Evolutionary conservation across 2,113 vertebrate species (phyloP).

Genomic region (Pachypanchax playfairii): DNA sequence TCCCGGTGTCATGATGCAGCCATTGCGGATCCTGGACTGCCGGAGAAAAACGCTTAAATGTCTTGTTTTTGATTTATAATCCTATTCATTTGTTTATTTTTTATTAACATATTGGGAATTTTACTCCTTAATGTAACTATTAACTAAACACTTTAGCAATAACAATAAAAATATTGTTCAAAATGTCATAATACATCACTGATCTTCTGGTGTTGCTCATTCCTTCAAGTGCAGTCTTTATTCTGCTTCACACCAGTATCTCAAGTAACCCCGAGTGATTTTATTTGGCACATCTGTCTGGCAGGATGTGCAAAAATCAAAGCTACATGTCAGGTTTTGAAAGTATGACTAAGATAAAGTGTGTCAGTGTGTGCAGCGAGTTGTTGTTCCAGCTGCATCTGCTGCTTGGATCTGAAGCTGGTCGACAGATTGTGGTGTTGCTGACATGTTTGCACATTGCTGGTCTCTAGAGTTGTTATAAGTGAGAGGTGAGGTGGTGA

Average conservation of each 20-base stretch:
- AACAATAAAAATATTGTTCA: too few relatives aligned
- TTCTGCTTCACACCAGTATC: background rate
- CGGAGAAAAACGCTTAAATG: too few relatives aligned
- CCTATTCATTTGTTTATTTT: too few relatives aligned
- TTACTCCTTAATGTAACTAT: too few relatives aligned
- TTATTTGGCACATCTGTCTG: background rate
- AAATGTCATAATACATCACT: too few relatives aligned
- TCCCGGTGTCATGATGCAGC: conserved; percentile 4
- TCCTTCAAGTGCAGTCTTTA: too few relatives aligned
- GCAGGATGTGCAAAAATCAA: conserved; percentile 4
- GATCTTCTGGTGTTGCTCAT: too few relatives aligned
- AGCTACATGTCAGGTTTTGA: background rate
- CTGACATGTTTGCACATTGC: conserved; percentile 55
- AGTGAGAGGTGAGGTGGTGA: conserved; percentile 22
- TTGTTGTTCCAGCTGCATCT: background rate
- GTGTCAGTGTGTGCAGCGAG: conserved; percentile 3
- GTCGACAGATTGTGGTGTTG: conserved; percentile 5
- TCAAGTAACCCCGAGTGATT: background rate
- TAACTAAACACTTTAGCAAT: too few relatives aligned
- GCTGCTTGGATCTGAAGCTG: conserved; percentile 34
- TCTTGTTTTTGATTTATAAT: too few relatives aligned
- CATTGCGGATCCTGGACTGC: background rate
- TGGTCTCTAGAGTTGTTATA: conserved; percentile 30
- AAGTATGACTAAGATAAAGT: conserved; percentile 3
- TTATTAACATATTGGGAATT: too few relatives aligned